Evolutionary conservation across 2,888 invertebrate genomes (phyloP).

Genomic region (Pheosia tremula): DNA sequence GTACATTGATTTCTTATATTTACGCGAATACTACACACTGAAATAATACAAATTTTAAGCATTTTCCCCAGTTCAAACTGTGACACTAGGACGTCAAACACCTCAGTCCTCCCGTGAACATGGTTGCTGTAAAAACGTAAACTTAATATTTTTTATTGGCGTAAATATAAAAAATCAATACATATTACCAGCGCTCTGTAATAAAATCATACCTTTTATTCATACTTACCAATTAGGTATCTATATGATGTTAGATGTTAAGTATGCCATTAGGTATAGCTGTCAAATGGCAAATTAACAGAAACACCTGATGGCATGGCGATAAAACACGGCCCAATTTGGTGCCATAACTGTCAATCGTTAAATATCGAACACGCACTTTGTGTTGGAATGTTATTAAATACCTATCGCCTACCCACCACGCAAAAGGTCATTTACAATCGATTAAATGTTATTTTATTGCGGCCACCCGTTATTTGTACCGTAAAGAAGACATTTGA

Average conservation of each 20-base stretch:
- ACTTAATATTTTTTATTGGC: too few species aligned
- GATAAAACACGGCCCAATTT: background rate
- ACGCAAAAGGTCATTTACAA: background rate
- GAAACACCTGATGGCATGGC: background rate
- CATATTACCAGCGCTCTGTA: too few species aligned
- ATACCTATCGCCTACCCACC: background rate
- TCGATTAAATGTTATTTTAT: background rate
- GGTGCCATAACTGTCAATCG: background rate
- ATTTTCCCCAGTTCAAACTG: too few species aligned
- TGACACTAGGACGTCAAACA: too few species aligned
- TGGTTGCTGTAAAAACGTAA: too few species aligned
- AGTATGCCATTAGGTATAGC: background rate
- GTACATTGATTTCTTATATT: background rate
- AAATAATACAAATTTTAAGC: too few species aligned
- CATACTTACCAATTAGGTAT: too few species aligned
- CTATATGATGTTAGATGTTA: too few species aligned
- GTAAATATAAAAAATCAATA: too few species aligned
- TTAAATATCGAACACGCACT: background rate
- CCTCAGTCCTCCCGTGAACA: too few species aligned
- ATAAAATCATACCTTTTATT: too few species aligned
- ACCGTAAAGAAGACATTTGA: too few species aligned
- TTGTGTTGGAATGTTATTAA: background rate
- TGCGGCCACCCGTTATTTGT: background rate
- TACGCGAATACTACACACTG: background rate
- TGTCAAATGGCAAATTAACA: background rate